Conservation (phyloP, 2,797 vertebrate genomes). For the Scomberomorus guttatus region DNA sequence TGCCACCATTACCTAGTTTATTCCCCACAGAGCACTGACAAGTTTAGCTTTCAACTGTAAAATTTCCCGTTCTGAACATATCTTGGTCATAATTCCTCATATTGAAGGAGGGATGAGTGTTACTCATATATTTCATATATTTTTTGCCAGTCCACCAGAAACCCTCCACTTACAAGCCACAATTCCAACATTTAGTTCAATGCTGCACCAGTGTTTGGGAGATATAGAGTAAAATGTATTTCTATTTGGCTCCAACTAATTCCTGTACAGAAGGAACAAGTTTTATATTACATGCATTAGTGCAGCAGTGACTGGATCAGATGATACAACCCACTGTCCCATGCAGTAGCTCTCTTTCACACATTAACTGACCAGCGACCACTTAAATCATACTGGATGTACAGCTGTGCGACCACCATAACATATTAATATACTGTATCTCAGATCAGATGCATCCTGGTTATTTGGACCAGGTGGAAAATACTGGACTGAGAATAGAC, state of each 20-base stretch:
- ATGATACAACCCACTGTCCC: neutral
- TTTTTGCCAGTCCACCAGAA: neutral
- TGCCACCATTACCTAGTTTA: too few relatives aligned
- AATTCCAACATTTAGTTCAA: neutral
- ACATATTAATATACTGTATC: constrained; percentile 22
- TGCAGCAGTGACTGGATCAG: neutral
- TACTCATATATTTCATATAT: neutral
- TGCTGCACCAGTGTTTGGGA: neutral
- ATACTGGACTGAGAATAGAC: constrained; percentile 2
- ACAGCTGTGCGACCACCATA: constrained; percentile 8
- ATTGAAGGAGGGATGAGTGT: neutral
- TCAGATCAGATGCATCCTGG: constrained; percentile 3
- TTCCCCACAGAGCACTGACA: too few relatives aligned
- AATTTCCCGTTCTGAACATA: too few relatives aligned
- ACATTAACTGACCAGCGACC: constrained; percentile 22
- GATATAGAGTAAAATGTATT: too few relatives aligned
- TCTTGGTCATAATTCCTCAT: too few relatives aligned
- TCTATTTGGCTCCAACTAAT: neutral
- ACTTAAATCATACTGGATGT: constrained; percentile 5
- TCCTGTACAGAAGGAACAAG: constrained; percentile 1
- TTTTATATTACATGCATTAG: constrained; percentile 2
- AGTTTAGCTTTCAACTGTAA: too few relatives aligned
- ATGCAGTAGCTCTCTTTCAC: neutral
- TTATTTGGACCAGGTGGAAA: constrained; percentile 20
- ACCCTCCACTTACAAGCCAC: neutral